phyloP scores from a whole-genome alignment of 1,140 invertebrate species.

The Pogonomyrmex californicus region DNA sequence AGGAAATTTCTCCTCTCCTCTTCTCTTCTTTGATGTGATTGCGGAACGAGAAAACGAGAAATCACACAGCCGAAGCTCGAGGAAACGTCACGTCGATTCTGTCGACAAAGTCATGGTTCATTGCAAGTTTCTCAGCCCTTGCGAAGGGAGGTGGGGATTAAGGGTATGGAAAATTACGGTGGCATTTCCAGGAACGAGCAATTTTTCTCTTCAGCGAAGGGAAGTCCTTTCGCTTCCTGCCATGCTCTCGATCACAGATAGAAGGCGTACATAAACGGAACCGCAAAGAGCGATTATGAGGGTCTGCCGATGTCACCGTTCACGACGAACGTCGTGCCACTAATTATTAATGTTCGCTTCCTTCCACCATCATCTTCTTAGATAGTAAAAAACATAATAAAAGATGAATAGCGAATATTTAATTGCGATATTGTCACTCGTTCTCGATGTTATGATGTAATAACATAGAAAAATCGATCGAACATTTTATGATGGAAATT shows the following conservation, averaged over 20 bases:
- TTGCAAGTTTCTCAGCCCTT: constrained; percentile 38
- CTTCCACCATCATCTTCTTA: neutral
- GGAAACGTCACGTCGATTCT: constrained; percentile 32
- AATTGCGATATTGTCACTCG: neutral
- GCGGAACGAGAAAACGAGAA: constrained; percentile 51
- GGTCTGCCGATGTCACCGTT: neutral
- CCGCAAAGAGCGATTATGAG: constrained; percentile 22
- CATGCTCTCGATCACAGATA: constrained; percentile 13
- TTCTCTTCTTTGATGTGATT: neutral
- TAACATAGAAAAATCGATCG: neutral
- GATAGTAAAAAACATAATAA: constrained; percentile 1
- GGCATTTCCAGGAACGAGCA: constrained; percentile 50
- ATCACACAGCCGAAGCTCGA: constrained; percentile 51
- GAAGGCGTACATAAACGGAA: constrained; percentile 24
- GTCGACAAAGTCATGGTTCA: constrained; percentile 51
- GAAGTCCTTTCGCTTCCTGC: constrained; percentile 27
- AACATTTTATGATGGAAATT: neutral
- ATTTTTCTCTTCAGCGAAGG: constrained; percentile 53
- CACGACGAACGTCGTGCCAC: neutral
- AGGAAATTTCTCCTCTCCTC: constrained; percentile 33
- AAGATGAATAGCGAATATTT: neutral
- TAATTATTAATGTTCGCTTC: constrained; percentile 57
- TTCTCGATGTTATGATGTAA: neutral
- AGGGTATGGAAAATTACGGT: constrained; percentile 64
- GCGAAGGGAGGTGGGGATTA: neutral